A percentile compares a stretch with the other conserved stretches of the same genome.
Conservation (phyloP, 1,140 invertebrate genomes). For the Cotesia typhae region DNA sequence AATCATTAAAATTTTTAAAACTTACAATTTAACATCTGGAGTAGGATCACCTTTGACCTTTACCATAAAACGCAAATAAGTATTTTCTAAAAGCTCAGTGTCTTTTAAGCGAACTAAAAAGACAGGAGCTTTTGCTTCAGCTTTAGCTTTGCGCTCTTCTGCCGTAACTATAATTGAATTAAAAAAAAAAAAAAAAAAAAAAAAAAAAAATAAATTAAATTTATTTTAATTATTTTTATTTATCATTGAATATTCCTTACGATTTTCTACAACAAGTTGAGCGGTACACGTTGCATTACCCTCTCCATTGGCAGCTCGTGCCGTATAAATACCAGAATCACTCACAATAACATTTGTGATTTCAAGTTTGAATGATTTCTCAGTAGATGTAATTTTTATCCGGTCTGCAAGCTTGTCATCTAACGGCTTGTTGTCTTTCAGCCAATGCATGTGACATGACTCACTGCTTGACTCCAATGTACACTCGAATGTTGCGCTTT, state of each 20-base stretch:
- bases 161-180: constrained; percentile 68
- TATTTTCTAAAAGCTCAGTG: constrained; percentile 86
- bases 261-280: constrained; percentile 83
- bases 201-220: neutral
- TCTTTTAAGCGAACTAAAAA: constrained; percentile 86
- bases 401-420: constrained; percentile 80
- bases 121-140: constrained; percentile 77
- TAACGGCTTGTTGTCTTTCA: constrained; percentile 88
- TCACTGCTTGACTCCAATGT: constrained; percentile 66
- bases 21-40: constrained; percentile 87
- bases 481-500: constrained; percentile 85
- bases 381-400: constrained; percentile 69
- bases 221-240: neutral
- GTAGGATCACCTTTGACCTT: constrained; percentile 88
- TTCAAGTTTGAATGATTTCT: constrained; percentile 74
- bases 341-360: constrained; percentile 82
- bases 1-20: constrained; percentile 45
- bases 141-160: constrained; percentile 75
- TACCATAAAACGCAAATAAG: constrained; percentile 88
- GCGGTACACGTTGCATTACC: constrained; percentile 85
- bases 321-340: constrained; percentile 92
- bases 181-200: neutral
- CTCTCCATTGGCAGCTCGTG: constrained; percentile 83
- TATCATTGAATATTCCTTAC: constrained; percentile 67
- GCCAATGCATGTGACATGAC: constrained; percentile 77